Percentiles rank a stretch among this genome's conserved stretches.
Evolutionary conservation across 2,888 invertebrate species (phyloP).

Genomic region (Temnothorax ravouxi): DNA sequence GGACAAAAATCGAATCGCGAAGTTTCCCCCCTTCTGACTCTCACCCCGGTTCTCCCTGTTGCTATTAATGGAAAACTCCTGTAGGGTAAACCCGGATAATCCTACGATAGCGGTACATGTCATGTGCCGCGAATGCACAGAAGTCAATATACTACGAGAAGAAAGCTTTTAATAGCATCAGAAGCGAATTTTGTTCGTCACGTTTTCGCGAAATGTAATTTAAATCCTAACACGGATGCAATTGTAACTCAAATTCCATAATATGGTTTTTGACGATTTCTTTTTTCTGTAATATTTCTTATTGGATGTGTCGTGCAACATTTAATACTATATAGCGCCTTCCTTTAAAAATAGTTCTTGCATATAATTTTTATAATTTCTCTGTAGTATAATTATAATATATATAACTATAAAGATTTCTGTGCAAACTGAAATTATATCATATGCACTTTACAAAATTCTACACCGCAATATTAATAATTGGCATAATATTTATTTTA

Average conservation of each 20-base stretch:
- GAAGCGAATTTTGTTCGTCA: not conserved
- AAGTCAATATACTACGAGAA: not conserved
- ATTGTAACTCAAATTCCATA: not conserved
- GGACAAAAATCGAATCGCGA: constrained; percentile 27
- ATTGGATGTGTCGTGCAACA: not conserved
- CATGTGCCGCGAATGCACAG: constrained; percentile 21
- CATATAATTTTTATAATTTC: not conserved
- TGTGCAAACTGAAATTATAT: not conserved
- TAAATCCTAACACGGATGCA: not conserved
- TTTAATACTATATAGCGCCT: not conserved
- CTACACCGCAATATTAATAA: not conserved
- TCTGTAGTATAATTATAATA: not conserved
- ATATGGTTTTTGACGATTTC: not conserved
- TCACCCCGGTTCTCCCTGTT: not conserved
- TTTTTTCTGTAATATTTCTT: not conserved
- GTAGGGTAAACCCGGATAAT: constrained; percentile 22
- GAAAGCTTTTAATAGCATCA: not conserved
- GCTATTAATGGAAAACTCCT: constrained; percentile 53
- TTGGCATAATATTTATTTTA: not conserved
- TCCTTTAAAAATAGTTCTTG: not conserved
- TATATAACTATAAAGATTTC: not conserved
- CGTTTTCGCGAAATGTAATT: not conserved
- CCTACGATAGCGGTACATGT: not conserved
- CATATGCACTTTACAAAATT: not conserved
- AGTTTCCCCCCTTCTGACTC: not conserved